phyloP scores from a whole-genome alignment of 2,888 invertebrate species.

The Leptopterna dolabrata region DNA sequence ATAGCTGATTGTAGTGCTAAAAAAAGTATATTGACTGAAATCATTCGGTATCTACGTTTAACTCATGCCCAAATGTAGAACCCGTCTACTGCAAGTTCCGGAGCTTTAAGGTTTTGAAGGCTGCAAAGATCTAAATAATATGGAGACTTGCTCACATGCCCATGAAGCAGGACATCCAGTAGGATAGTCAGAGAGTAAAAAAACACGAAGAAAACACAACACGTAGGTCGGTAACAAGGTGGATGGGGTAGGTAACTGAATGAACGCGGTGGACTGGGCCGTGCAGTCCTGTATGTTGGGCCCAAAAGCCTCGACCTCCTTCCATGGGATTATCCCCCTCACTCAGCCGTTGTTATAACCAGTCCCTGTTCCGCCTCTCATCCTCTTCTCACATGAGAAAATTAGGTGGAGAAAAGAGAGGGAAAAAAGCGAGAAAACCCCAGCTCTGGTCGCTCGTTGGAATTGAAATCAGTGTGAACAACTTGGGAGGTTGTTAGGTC shows the following conservation, averaged over 20 bases:
- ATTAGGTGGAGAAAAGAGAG: neutral
- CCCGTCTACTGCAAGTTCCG: too few relatives aligned
- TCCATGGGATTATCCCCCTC: conserved; percentile 12
- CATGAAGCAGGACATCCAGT: too few relatives aligned
- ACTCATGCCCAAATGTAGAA: too few relatives aligned
- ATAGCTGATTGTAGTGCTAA: too few relatives aligned
- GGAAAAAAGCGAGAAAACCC: neutral
- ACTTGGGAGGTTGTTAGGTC: neutral
- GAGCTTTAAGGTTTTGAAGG: too few relatives aligned
- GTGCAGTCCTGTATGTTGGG: neutral
- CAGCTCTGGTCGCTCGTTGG: neutral
- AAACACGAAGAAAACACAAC: neutral
- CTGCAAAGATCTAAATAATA: too few relatives aligned
- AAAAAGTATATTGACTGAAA: too few relatives aligned
- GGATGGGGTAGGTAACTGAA: neutral
- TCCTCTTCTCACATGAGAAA: neutral
- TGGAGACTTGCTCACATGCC: too few relatives aligned
- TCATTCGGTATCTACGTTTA: too few relatives aligned
- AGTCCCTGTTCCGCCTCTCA: neutral
- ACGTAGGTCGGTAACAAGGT: neutral
- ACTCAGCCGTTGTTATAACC: neutral
- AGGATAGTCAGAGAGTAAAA: neutral
- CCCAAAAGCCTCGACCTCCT: conserved; percentile 22
- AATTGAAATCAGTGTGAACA: neutral
- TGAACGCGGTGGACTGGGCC: neutral